These are phyloP conservation scores for Silurus asotus DNA, from an alignment of 2,113 vertebrate species.

Conservation along the genomic window DNA sequence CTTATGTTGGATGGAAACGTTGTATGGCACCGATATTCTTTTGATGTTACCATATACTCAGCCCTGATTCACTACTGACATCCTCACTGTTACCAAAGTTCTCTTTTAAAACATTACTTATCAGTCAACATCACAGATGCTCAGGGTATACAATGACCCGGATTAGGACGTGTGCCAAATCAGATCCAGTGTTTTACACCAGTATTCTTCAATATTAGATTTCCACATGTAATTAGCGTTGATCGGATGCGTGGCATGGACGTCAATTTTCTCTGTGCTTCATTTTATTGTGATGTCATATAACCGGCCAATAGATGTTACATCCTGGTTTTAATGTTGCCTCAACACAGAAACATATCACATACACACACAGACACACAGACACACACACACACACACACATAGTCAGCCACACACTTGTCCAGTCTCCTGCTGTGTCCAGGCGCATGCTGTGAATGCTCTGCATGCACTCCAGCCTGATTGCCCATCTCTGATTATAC, in stretches of 20 bases:
- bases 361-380: background rate
- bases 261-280: background rate
- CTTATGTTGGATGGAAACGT: background rate
- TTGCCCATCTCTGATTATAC: slow-evolving; percentile 71
- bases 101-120: background rate
- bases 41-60: background rate
- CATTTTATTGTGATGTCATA: background rate
- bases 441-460: slow-evolving; percentile 51
- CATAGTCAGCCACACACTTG: background rate
- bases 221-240: background rate
- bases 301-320: background rate
- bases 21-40: background rate
- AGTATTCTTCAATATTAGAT: background rate
- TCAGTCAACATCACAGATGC: background rate
- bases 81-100: background rate
- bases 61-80: background rate
- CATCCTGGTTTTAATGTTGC: background rate
- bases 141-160: background rate
- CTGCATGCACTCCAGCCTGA: slow-evolving; percentile 32
- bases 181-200: background rate
- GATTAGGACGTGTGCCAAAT: background rate
- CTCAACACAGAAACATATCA: slow-evolving; percentile 27
- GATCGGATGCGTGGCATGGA: background rate
- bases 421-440: slow-evolving; percentile 53
- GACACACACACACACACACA: background rate